These are phyloP conservation scores for Cacajao melanocephalus DNA, from an alignment of 2,797 vertebrate species.

Conservation along the genomic window DNA sequence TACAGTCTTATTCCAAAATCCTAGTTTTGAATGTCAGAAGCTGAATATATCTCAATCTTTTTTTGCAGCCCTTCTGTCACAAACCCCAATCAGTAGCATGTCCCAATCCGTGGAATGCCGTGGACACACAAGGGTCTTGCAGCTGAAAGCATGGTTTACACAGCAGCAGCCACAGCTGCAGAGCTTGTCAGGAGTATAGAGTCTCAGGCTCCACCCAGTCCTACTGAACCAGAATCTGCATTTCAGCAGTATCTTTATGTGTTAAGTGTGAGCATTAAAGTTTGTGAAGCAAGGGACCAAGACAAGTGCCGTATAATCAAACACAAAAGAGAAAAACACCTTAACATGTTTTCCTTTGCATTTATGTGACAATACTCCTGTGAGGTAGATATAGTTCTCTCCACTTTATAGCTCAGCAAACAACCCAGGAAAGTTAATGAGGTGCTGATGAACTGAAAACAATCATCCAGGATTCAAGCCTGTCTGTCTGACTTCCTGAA, in stretches of 20 bases:
- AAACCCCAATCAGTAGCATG: background rate
- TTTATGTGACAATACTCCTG: background rate
- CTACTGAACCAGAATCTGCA: background rate
- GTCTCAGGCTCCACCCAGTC: background rate
- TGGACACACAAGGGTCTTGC: background rate
- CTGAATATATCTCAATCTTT: background rate
- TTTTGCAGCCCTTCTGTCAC: background rate
- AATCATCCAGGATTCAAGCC: background rate
- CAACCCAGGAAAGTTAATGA: background rate
- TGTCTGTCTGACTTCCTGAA: background rate
- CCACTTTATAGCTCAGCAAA: background rate
- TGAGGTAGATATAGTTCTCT: background rate
- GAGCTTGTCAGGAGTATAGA: too few relatives aligned
- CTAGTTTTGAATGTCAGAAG: background rate
- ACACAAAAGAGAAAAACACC: background rate
- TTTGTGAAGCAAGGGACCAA: background rate
- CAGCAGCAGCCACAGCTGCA: background rate
- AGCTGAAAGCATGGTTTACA: too few relatives aligned
- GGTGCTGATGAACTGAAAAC: background rate
- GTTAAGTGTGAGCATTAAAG: background rate
- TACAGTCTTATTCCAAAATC: background rate
- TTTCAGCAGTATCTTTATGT: background rate
- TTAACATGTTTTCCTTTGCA: background rate
- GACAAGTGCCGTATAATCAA: background rate
- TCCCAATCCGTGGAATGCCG: background rate